These are phyloP conservation scores for Drosophila miranda DNA, from an alignment of 1,140 invertebrate genomes.

Conservation along the genomic window DNA sequence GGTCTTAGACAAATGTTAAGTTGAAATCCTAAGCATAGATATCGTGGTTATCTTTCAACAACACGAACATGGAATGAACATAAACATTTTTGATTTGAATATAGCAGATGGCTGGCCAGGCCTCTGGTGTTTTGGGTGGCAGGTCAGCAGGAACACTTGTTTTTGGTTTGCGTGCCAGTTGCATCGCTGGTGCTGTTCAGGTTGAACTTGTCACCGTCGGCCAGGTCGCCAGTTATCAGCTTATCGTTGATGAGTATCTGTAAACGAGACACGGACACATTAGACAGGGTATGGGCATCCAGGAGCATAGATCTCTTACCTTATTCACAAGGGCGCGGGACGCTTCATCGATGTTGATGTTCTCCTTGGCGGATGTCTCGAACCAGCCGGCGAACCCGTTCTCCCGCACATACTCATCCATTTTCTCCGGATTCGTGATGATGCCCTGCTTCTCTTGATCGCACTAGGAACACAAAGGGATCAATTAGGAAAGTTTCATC, in stretches of 20 bases:
- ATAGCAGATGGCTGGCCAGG: conserved; percentile 2
- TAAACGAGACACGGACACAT: conserved; percentile 3
- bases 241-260: conserved; percentile 89
- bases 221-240: conserved; percentile 85
- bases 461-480: conserved; percentile 86
- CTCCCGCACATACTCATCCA: conserved; percentile 98
- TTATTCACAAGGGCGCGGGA: conserved; percentile 94
- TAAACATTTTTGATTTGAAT: conserved; percentile 26
- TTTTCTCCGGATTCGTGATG: conserved; percentile 90
- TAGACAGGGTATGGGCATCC: not conserved
- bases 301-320: conserved; percentile 83
- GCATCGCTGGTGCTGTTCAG: conserved; percentile 84
- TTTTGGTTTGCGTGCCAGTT: conserved; percentile 83
- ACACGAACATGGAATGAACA: conserved; percentile 48
- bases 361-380: conserved; percentile 99
- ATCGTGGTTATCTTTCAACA: conserved; percentile 57
- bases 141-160: conserved; percentile 87
- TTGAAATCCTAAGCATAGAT: conserved; percentile 67
- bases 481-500: not conserved
- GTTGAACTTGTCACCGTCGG: conserved; percentile 86
- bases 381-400: conserved; percentile 98
- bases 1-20: conserved; percentile 73
- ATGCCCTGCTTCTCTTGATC: conserved; percentile 97
- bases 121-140: conserved; percentile 3
- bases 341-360: conserved; percentile 98